Percentiles rank a stretch among this genome's conserved stretches.
Evolutionary conservation across 2,113 vertebrate genomes (phyloP).

Genomic region (Mormyrus lacerda): DNA sequence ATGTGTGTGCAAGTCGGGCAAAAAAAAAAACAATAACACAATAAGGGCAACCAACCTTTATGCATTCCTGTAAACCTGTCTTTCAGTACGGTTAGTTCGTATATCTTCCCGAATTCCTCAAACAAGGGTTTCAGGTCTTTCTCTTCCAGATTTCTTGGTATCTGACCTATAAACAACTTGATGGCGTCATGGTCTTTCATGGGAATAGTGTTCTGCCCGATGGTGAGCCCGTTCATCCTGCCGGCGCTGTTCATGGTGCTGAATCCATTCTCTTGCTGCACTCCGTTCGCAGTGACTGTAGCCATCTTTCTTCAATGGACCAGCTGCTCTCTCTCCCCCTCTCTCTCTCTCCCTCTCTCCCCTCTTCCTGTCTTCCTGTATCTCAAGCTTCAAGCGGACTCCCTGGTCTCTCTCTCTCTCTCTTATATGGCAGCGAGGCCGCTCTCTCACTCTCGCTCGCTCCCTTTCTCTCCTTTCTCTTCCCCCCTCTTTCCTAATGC

Average conservation of each 20-base stretch:
- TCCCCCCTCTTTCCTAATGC: conserved; percentile 19
- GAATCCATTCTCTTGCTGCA: conserved; percentile 76
- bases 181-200: conserved; percentile 99
- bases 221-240: conserved; percentile 82
- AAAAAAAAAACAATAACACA: conserved; percentile 9
- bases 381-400: conserved; percentile 20
- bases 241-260: conserved; percentile 81
- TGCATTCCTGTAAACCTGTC: conserved; percentile 97
- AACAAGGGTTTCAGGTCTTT: conserved; percentile 95
- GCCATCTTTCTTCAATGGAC: conserved; percentile 69
- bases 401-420: conserved; percentile 28
- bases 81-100: conserved; percentile 98
- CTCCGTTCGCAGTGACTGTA: conserved; percentile 75
- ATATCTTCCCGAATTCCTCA: conserved; percentile 98
- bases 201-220: conserved; percentile 79
- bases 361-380: conserved; percentile 38
- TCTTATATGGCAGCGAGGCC: neutral
- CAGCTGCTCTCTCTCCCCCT: conserved; percentile 39
- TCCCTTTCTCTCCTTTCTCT: conserved; percentile 26
- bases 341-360: conserved; percentile 42
- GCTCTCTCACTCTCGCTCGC: conserved; percentile 24
- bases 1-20: conserved; percentile 7
- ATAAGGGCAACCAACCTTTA: conserved; percentile 78
- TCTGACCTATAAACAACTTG: conserved; percentile 98
- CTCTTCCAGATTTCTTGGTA: conserved; percentile 92